Evolutionary conservation across 2,113 vertebrate genomes (phyloP).

Genomic region (Hyla sarda): DNA sequence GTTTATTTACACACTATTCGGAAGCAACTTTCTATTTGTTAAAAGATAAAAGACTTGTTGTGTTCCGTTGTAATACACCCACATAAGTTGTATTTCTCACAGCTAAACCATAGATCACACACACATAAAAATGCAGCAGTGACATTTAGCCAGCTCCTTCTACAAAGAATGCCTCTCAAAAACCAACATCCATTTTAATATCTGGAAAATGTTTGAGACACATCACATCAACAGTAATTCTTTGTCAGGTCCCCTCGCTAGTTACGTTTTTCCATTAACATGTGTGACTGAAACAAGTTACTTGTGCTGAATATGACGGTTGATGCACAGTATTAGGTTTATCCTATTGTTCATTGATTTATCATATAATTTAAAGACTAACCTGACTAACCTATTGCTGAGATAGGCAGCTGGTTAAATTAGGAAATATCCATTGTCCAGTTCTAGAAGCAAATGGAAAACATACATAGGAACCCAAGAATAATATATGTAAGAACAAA

Average conservation of each 20-base stretch:
- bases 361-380: not conserved
- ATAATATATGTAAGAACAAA: too few relatives aligned
- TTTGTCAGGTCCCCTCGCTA: not conserved
- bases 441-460: too few relatives aligned
- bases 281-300: not conserved
- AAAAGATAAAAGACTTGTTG: slow-evolving; percentile 32
- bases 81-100: slow-evolving; percentile 27
- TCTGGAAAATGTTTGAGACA: slow-evolving; percentile 36
- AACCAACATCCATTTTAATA: slow-evolving; percentile 39
- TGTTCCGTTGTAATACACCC: slow-evolving; percentile 7
- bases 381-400: not conserved
- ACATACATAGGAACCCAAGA: too few relatives aligned
- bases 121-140: slow-evolving; percentile 20
- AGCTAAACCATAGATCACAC: slow-evolving; percentile 31
- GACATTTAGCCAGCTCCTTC: slow-evolving; percentile 34
- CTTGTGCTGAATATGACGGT: not conserved
- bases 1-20: slow-evolving; percentile 6
- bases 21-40: slow-evolving; percentile 14
- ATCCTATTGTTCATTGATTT: not conserved
- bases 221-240: not conserved
- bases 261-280: not conserved
- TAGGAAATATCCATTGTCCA: too few relatives aligned
- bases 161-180: slow-evolving; percentile 9
- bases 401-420: not conserved
- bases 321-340: not conserved